phyloP scores from a whole-genome alignment of 1,140 invertebrate genomes.

The Hycleus cichorii region DNA sequence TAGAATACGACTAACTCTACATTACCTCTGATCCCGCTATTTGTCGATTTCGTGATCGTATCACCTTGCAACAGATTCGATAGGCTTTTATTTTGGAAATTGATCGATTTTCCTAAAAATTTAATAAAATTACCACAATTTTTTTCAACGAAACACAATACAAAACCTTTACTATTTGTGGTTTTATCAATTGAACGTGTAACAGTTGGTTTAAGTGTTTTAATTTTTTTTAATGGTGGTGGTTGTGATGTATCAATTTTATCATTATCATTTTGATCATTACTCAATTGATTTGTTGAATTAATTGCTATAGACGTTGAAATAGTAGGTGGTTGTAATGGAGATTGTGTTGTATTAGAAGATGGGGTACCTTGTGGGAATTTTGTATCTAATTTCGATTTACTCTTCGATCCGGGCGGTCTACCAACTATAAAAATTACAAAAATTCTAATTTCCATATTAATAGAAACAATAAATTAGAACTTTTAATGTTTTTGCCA shows the following conservation, averaged over 20 bases:
- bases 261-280: constrained; percentile 11
- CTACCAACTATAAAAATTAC: constrained; percentile 39
- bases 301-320: neutral
- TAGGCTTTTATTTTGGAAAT: constrained; percentile 4
- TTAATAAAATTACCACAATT: too few species aligned
- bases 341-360: constrained; percentile 18
- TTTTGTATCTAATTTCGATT: constrained; percentile 34
- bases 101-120: constrained; percentile 1
- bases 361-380: constrained; percentile 38
- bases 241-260: constrained; percentile 10
- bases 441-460: neutral
- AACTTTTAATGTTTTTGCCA: constrained; percentile 3
- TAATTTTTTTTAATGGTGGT: constrained; percentile 19
- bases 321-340: neutral
- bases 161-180: too few species aligned
- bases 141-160: too few species aligned
- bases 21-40: constrained; percentile 32
- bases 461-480: neutral
- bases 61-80: constrained; percentile 26
- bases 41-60: constrained; percentile 16
- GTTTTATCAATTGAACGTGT: too few species aligned
- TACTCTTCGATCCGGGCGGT: constrained; percentile 40
- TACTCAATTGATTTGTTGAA: too few species aligned
- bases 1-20: neutral
- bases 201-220: constrained; percentile 24